Evolutionary conservation across 2,797 vertebrate genomes (phyloP).

Genomic region (Astyanax mexicanus): DNA sequence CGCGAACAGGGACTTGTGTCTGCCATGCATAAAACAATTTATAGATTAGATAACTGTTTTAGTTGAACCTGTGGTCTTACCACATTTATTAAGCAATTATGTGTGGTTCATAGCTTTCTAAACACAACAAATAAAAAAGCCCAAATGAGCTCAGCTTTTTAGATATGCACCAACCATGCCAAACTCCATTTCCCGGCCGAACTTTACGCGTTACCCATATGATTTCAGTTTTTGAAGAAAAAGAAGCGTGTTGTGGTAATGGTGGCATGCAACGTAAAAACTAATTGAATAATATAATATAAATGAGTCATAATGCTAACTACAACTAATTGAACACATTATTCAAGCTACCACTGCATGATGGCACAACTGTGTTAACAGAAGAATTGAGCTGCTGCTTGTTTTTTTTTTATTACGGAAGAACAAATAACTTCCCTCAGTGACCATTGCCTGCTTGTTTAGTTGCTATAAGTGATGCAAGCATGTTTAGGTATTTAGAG

Average conservation of each 20-base stretch:
- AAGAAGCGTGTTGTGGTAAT: background rate
- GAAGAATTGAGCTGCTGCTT: background rate
- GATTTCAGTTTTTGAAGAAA: background rate
- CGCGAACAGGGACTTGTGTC: constrained; percentile 37
- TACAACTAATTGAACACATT: background rate
- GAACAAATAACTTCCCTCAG: background rate
- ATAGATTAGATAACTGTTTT: constrained; percentile 46
- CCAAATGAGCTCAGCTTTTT: background rate
- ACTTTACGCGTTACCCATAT: background rate
- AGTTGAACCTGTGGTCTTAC: no score
- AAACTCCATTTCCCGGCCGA: constrained; percentile 4
- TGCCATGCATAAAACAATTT: constrained; percentile 38
- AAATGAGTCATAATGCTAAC: background rate
- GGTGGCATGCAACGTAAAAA: no score
- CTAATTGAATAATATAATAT: background rate
- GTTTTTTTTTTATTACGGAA: background rate
- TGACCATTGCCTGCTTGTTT: background rate
- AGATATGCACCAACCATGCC: constrained; percentile 32
- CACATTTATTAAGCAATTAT: no score
- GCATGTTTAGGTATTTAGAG: background rate
- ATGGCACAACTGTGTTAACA: background rate
- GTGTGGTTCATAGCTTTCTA: constrained; percentile 37
- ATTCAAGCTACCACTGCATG: background rate
- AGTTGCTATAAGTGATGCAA: background rate
- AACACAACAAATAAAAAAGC: constrained; percentile 42